Conservation (phyloP, 2,113 vertebrate genomes). For the Loxodonta africana region DNA sequence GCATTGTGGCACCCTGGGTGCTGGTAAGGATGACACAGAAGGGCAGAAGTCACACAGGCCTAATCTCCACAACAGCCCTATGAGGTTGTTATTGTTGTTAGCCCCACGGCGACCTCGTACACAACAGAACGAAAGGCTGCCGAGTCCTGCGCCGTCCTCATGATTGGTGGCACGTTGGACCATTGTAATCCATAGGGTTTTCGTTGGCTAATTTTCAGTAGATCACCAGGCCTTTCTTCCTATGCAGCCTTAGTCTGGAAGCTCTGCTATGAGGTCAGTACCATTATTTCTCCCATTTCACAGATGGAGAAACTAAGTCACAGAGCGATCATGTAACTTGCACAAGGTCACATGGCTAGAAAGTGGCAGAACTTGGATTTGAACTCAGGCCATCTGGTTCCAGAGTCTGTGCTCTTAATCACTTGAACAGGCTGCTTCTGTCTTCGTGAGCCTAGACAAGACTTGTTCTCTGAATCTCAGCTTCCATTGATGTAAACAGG, state of each 20-base stretch:
- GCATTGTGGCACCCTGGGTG: background rate
- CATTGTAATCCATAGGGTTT: background rate
- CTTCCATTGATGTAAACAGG: background rate
- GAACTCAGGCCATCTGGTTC: background rate
- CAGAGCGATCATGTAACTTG: background rate
- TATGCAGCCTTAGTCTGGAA: no score
- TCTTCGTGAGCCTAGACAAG: background rate
- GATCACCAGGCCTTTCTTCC: background rate
- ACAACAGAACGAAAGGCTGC: background rate
- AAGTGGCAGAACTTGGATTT: background rate
- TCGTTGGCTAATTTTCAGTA: background rate
- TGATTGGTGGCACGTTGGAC: background rate
- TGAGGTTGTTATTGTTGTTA: background rate
- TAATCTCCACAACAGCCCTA: background rate
- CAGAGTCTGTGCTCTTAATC: background rate
- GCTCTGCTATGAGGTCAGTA: no score
- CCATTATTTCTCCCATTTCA: background rate
- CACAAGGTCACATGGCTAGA: background rate
- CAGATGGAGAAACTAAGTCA: conserved; percentile 17
- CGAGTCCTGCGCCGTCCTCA: background rate
- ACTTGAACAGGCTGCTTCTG: background rate
- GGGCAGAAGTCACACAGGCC: background rate
- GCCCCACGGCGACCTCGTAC: background rate
- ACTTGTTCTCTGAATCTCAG: background rate
- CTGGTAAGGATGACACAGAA: background rate